Base-by-base conservation (phyloP, 2,113 vertebrate species). In the Pelusios castaneus region DNA sequence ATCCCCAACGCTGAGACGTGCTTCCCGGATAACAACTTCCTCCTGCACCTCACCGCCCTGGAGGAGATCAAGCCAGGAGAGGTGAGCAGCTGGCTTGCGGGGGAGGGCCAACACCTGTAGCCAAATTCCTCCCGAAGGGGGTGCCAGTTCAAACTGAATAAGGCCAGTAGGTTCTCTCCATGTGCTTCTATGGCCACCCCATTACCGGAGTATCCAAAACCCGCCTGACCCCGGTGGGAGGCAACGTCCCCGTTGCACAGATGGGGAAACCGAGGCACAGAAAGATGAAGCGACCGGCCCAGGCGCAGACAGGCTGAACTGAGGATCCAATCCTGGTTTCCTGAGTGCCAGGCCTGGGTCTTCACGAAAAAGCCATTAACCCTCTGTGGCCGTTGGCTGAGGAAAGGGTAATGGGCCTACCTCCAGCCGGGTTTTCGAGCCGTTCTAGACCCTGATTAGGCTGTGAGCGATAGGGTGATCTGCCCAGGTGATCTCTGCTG, bases 21-120 rank as follows among this genome's bases (percentile, higher is more conserved):
- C 38, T 99, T 99, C 97, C 99, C 99, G 0, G 98, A 99, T 91
- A 99, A 99, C 98, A 99, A 99, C 94, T 99, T 99, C 96, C 98
- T 99, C 87, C 98, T 99, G 89, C 99, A 99, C 93, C 98, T 99
- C 94, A 98, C 97, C 0, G 99, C 99, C 84, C 97, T 99, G 84
- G 97, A 98, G 95, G 99, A 99, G 97, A 99, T 99, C 83, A 94
- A 96, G 93, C 98, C 98, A 58, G 99, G 99, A 97, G 99, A 99
- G 99, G 99, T 99, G 97, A 98, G 98, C 60, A 4, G 63, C 34
- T 70, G 17, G 9, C n/a, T 29, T 29, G 8, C 17, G 12, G 56
- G 76, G 55, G 60, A 22, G 10, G 9, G 12, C 1, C 1, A 29
- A 27, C 25, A 49, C 70, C 38, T 25, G 70, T 12, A 17, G 77